phyloP scores from a whole-genome alignment of 1,140 invertebrate genomes.

The Babylonia areolata region DNA sequence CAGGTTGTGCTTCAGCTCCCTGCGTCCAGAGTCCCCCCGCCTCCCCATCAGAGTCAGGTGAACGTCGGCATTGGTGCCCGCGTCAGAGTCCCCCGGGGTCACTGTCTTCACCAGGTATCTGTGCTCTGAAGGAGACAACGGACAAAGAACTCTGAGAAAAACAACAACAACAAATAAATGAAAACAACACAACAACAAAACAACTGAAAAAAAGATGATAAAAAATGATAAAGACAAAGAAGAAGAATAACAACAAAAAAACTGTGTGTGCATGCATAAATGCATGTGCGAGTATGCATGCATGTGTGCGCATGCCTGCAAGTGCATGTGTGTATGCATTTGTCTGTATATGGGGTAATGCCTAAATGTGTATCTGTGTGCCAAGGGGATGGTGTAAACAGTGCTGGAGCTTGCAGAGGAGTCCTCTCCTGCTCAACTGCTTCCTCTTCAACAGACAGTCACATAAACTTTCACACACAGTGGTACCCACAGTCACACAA shows the following conservation, averaged over 20 bases:
- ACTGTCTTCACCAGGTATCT: slow-evolving; percentile 63
- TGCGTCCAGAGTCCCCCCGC: slow-evolving; percentile 63
- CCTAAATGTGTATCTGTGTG: background rate
- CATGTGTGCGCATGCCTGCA: background rate
- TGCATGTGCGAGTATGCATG: background rate
- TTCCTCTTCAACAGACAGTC: too few relatives aligned
- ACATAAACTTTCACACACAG: too few relatives aligned
- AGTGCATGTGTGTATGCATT: background rate
- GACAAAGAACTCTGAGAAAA: too few relatives aligned
- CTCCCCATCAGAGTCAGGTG: slow-evolving; percentile 65
- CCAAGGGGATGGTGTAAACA: too few relatives aligned
- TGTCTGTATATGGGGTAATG: background rate
- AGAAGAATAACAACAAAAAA: too few relatives aligned
- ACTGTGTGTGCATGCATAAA: background rate
- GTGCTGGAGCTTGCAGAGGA: too few relatives aligned
- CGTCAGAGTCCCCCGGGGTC: slow-evolving; percentile 57
- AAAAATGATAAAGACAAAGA: too few relatives aligned
- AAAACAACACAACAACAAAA: too few relatives aligned
- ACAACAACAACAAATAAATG: too few relatives aligned
- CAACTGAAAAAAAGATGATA: too few relatives aligned
- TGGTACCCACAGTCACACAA: too few relatives aligned
- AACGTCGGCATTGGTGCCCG: slow-evolving; percentile 66
- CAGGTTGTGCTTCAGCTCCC: slow-evolving; percentile 55
- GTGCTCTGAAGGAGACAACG: slow-evolving; percentile 44
- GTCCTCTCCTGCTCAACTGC: too few relatives aligned